Conservation (phyloP, 2,113 vertebrate species). For the Antennarius striatus region DNA sequence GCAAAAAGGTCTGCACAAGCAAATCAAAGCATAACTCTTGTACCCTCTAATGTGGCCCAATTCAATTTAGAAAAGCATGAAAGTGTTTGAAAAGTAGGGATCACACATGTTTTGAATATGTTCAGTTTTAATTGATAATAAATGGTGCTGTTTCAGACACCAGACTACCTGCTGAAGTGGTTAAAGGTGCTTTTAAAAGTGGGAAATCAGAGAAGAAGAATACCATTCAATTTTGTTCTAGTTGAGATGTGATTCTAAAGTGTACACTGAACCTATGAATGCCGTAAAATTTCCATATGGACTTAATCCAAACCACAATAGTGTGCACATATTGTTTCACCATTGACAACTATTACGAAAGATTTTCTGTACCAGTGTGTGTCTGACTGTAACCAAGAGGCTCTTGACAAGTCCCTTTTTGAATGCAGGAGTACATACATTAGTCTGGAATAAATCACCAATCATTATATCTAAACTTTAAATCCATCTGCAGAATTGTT, state of each 20-base stretch:
- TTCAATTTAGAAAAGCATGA: slow-evolving; percentile 54
- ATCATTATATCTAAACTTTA: too few relatives aligned
- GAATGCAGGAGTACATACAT: too few relatives aligned
- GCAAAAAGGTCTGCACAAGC: slow-evolving; percentile 38
- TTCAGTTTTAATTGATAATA: slow-evolving; percentile 66
- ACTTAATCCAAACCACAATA: slow-evolving; percentile 10
- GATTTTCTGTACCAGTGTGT: too few relatives aligned
- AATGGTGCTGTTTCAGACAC: slow-evolving; percentile 57
- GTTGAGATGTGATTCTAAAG: slow-evolving; percentile 34
- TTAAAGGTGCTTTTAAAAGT: slow-evolving; percentile 49
- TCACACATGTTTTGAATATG: slow-evolving; percentile 70
- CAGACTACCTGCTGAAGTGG: slow-evolving; percentile 38
- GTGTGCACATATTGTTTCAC: not conserved
- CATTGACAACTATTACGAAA: too few relatives aligned
- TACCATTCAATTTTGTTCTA: slow-evolving; percentile 37
- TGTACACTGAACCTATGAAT: slow-evolving; percentile 13
- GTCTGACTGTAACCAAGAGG: too few relatives aligned
- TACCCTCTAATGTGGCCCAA: slow-evolving; percentile 30
- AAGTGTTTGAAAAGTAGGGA: slow-evolving; percentile 43
- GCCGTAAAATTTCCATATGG: slow-evolving; percentile 15
- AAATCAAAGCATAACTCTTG: slow-evolving; percentile 59
- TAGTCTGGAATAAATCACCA: too few relatives aligned
- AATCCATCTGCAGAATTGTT: too few relatives aligned
- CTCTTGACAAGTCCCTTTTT: too few relatives aligned
- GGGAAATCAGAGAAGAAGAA: slow-evolving; percentile 41